phyloP scores from a whole-genome alignment of 2,888 invertebrate genomes.

The Scaptomyza cyrtandrae region DNA sequence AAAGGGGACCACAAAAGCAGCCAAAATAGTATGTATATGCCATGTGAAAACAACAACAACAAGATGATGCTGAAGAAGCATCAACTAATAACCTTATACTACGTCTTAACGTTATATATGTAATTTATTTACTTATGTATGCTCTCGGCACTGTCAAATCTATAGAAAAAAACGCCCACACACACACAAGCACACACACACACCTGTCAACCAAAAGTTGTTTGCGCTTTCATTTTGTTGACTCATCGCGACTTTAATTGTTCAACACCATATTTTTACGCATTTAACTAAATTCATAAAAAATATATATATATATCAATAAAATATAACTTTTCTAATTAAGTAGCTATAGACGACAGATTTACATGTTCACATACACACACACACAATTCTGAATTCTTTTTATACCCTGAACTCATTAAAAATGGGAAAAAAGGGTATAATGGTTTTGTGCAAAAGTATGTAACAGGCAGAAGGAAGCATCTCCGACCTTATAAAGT shows the following conservation, averaged over 20 bases:
- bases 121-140: background rate
- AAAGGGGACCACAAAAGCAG: slow-evolving; percentile 21
- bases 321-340: slow-evolving; percentile 64
- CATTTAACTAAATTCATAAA: slow-evolving; percentile 7
- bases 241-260: slow-evolving; percentile 52
- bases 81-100: slow-evolving; percentile 46
- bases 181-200: background rate
- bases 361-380: slow-evolving; percentile 20
- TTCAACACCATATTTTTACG: slow-evolving; percentile 59
- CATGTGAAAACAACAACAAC: slow-evolving; percentile 14
- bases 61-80: slow-evolving; percentile 8
- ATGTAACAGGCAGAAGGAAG: no score
- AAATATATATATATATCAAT: background rate
- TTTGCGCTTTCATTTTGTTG: slow-evolving; percentile 28
- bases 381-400: no score
- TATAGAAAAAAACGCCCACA: background rate
- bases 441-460: no score
- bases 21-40: slow-evolving; percentile 6
- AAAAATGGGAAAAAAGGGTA: no score
- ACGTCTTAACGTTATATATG: slow-evolving; percentile 40
- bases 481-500: no score
- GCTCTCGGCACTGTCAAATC: slow-evolving; percentile 4
- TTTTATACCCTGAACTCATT: no score
- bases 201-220: slow-evolving; percentile 8
- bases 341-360: slow-evolving; percentile 53